These are phyloP conservation scores for Python bivittatus DNA, from an alignment of 2,113 vertebrate species.

Conservation along the genomic window DNA sequence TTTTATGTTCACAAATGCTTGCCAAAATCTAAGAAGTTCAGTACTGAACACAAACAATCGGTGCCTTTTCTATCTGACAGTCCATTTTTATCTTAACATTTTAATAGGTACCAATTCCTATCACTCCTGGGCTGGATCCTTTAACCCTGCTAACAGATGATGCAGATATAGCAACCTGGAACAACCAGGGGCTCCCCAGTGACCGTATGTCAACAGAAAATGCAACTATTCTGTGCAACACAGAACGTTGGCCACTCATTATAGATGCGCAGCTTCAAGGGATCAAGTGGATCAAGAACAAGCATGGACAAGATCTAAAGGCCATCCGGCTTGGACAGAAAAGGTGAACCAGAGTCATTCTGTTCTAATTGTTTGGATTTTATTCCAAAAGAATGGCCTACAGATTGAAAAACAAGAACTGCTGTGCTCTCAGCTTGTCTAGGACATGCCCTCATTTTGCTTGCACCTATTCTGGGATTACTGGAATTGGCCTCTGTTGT, in stretches of 20 bases:
- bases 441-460: neutral
- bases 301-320: constrained; percentile 54
- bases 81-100: neutral
- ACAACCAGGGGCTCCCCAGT: constrained; percentile 79
- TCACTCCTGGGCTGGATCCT: constrained; percentile 71
- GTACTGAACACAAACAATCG: fast-evolving
- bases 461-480: neutral
- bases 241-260: constrained; percentile 75
- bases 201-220: constrained; percentile 78
- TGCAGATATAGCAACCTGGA: constrained; percentile 72
- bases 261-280: constrained; percentile 78
- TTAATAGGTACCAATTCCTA: constrained; percentile 74
- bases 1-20: neutral
- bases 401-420: neutral
- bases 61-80: neutral
- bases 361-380: neutral
- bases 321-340: constrained; percentile 73
- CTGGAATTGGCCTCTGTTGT: neutral
- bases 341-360: constrained; percentile 33
- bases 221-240: constrained; percentile 76
- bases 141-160: constrained; percentile 73
- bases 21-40: neutral
- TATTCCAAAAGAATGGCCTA: neutral
- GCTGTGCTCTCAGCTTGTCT: neutral
- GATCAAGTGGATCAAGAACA: constrained; percentile 79